Conservation (phyloP, 92 coral and sea anemone genomes). For the Meandrina meandrites region DNA sequence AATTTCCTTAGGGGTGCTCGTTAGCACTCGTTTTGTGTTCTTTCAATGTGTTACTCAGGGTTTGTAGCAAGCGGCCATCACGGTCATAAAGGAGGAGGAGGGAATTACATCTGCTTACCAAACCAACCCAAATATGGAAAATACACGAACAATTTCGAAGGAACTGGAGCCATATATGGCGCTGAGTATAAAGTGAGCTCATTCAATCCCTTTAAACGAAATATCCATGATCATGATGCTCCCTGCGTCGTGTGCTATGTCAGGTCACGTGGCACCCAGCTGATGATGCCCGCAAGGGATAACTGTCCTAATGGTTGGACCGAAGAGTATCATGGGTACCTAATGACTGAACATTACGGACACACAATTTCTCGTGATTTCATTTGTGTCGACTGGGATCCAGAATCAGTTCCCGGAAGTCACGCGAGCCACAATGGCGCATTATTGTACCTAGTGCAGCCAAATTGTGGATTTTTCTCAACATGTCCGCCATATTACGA, state of each 20-base stretch:
- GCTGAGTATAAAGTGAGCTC: constrained; percentile 45
- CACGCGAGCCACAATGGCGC: constrained; percentile 46
- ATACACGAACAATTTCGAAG: constrained; percentile 20
- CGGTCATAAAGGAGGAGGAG: constrained; percentile 50
- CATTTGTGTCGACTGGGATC: constrained; percentile 63
- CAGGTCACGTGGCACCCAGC: constrained; percentile 39
- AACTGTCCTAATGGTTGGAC: constrained; percentile 79
- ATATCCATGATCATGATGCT: constrained; percentile 57
- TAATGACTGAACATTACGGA: constrained; percentile 57
- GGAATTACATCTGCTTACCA: constrained; percentile 44
- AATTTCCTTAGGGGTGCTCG: no score
- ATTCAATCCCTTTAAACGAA: constrained; percentile 34
- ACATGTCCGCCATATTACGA: constrained; percentile 47
- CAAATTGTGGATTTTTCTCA: constrained; percentile 55
- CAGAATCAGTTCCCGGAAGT: constrained; percentile 48
- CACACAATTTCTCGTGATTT: constrained; percentile 45
- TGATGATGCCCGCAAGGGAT: constrained; percentile 69
- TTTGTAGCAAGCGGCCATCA: constrained; percentile 9
- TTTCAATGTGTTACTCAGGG: not conserved
- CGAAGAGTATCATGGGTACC: constrained; percentile 75
- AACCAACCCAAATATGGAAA: constrained; percentile 52
- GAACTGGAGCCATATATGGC: constrained; percentile 48
- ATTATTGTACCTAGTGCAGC: constrained; percentile 51
- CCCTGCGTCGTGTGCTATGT: constrained; percentile 68
- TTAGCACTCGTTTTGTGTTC: not conserved